phyloP scores from a whole-genome alignment of 2,797 vertebrate species.

The Thripadectes ignobilis region DNA sequence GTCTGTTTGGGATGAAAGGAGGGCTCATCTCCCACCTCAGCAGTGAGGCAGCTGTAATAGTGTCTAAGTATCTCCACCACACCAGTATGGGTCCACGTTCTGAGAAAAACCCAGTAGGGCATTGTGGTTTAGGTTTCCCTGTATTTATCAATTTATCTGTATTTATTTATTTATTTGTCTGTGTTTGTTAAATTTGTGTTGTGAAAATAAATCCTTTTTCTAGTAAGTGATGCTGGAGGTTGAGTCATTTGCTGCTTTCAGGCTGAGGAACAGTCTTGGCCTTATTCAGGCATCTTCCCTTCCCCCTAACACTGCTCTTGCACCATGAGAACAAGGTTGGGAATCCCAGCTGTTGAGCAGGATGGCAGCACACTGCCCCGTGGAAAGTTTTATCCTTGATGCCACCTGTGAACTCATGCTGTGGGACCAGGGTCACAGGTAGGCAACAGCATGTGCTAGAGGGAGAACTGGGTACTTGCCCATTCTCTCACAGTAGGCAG shows the following conservation, averaged over 20 bases:
- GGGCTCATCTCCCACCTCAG: neutral
- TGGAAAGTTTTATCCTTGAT: neutral
- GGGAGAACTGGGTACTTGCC: neutral
- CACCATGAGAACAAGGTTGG: neutral
- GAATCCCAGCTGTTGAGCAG: neutral
- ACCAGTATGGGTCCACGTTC: neutral
- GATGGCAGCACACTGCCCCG: rapidly evolving
- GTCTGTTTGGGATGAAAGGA: neutral
- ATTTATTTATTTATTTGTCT: slow-evolving; percentile 27
- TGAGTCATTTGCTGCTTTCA: neutral
- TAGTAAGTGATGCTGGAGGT: slow-evolving; percentile 6
- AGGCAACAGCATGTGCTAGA: neutral
- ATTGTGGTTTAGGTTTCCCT: neutral
- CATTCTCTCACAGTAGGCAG: neutral
- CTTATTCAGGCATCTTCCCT: neutral
- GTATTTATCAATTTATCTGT: too few relatives aligned
- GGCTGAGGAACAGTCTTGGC: neutral
- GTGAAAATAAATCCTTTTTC: slow-evolving; percentile 69
- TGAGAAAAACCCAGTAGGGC: neutral
- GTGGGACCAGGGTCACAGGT: neutral
- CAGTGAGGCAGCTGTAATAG: neutral
- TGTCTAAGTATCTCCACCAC: neutral
- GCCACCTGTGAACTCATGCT: neutral
- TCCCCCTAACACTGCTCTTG: neutral
- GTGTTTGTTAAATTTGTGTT: neutral